A percentile compares a stretch with the other conserved stretches of the same genome.
phyloP scores from a whole-genome alignment of 2,888 invertebrate species.

The Cacoxenus indagator region DNA sequence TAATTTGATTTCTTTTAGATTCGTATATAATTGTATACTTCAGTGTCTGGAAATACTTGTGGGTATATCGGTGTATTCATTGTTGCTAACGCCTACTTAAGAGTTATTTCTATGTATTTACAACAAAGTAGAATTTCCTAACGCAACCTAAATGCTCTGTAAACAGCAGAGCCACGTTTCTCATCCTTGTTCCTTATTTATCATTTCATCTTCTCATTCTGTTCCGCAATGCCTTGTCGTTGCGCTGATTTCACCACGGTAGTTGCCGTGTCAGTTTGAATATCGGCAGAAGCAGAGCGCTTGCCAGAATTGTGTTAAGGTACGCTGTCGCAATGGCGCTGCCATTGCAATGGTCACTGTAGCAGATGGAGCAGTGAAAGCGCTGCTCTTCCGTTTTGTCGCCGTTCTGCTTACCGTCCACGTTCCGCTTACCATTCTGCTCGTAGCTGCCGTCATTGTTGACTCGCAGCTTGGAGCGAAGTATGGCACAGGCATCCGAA shows the following conservation, averaged over 20 bases:
- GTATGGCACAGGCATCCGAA: constrained; percentile 66
- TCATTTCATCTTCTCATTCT: too few species aligned
- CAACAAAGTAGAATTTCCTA: constrained; percentile 23
- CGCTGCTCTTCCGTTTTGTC: constrained; percentile 46
- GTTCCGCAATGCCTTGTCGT: constrained; percentile 23
- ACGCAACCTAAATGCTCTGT: constrained; percentile 53
- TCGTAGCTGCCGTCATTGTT: constrained; percentile 28
- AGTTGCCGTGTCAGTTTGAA: constrained; percentile 1
- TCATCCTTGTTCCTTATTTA: constrained; percentile 1
- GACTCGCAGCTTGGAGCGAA: constrained; percentile 55
- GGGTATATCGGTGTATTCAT: too few species aligned
- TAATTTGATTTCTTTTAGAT: not conserved
- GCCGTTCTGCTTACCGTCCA: constrained; percentile 29
- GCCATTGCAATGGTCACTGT: constrained; percentile 63
- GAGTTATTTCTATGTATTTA: not conserved
- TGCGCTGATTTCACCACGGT: constrained; percentile 10
- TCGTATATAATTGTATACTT: not conserved
- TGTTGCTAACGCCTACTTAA: too few species aligned
- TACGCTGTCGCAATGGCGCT: constrained; percentile 44
- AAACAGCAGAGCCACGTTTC: constrained; percentile 24
- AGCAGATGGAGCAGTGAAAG: constrained; percentile 67
- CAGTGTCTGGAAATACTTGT: too few species aligned
- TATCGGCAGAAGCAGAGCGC: not conserved
- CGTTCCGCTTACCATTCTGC: constrained; percentile 31
- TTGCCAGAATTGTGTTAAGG: constrained; percentile 22